These are phyloP conservation scores for Prenolepis imparis DNA, from an alignment of 2,888 invertebrate species.

Conservation along the genomic window DNA sequence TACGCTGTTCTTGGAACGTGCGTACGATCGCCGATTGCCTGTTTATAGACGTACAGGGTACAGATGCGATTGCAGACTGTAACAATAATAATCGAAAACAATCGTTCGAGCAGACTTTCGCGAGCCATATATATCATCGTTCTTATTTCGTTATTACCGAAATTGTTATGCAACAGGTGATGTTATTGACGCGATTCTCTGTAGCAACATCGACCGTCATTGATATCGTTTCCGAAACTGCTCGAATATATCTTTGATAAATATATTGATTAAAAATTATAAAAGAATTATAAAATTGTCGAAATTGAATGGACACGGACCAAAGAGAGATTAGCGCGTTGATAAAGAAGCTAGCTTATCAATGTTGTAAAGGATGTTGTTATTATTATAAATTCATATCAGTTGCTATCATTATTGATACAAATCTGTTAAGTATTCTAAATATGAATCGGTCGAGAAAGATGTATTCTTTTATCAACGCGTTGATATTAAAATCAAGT, in stretches of 20 bases:
- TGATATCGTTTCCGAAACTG: slow-evolving; percentile 19
- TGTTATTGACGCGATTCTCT: neutral
- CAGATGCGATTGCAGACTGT: neutral
- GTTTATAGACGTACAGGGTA: slow-evolving; percentile 19
- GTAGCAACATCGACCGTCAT: neutral
- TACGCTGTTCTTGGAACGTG: slow-evolving; percentile 74
- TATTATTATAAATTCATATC: neutral
- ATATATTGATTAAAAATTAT: slow-evolving; percentile 7
- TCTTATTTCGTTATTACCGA: slow-evolving; percentile 22
- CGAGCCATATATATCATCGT: neutral
- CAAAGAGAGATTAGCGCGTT: neutral
- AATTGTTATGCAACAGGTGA: slow-evolving; percentile 16
- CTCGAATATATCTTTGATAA: neutral
- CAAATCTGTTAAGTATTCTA: neutral
- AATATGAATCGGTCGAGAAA: neutral
- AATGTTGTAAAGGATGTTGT: neutral
- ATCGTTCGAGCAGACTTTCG: neutral
- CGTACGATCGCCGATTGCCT: slow-evolving; percentile 72
- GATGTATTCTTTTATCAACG: neutral
- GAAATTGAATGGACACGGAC: neutral
- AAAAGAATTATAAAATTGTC: neutral
- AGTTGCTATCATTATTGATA: no score
- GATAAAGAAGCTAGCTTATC: neutral
- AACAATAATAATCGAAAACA: slow-evolving; percentile 29
- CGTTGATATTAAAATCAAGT: neutral